Evolutionary conservation across 1,140 invertebrate genomes (phyloP).

Genomic region (Phortica variegata): DNA sequence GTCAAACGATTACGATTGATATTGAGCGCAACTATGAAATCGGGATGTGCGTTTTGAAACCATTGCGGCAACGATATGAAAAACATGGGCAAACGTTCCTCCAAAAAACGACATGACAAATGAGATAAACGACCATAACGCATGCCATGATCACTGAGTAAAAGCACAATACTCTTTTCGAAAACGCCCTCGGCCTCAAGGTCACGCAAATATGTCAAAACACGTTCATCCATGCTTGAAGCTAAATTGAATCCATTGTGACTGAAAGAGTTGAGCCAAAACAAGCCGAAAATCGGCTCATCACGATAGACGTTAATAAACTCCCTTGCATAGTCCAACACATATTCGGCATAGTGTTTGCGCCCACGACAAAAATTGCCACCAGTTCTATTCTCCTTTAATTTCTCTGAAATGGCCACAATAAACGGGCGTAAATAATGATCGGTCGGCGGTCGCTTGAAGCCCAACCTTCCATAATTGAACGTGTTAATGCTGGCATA

Average conservation of each 20-base stretch:
- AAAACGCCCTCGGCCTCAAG: constrained; percentile 61
- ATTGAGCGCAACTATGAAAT: no score
- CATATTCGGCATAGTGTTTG: constrained; percentile 58
- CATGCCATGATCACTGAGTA: constrained; percentile 89
- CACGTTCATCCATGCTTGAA: constrained; percentile 64
- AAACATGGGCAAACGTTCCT: constrained; percentile 82
- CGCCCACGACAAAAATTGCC: constrained; percentile 60
- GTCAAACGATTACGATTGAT: no score
- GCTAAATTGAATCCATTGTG: constrained; percentile 73
- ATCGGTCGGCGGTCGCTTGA: constrained; percentile 75
- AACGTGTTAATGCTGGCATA: constrained; percentile 71
- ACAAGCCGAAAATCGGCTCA: constrained; percentile 68
- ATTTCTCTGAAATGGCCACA: constrained; percentile 59
- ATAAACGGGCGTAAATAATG: constrained; percentile 77
- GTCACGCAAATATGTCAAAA: constrained; percentile 61
- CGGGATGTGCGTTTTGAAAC: constrained; percentile 67
- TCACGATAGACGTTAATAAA: constrained; percentile 58
- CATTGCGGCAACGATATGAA: constrained; percentile 73
- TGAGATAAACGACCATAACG: constrained; percentile 66
- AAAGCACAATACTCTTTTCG: constrained; percentile 69
- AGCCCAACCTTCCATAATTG: constrained; percentile 75
- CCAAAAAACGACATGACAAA: constrained; percentile 68
- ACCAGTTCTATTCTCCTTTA: constrained; percentile 26
- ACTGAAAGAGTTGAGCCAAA: constrained; percentile 74
- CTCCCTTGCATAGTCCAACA: constrained; percentile 59